Evolutionary conservation across 2,888 invertebrate genomes (phyloP).

Genomic region (Melieria crassipennis): DNA sequence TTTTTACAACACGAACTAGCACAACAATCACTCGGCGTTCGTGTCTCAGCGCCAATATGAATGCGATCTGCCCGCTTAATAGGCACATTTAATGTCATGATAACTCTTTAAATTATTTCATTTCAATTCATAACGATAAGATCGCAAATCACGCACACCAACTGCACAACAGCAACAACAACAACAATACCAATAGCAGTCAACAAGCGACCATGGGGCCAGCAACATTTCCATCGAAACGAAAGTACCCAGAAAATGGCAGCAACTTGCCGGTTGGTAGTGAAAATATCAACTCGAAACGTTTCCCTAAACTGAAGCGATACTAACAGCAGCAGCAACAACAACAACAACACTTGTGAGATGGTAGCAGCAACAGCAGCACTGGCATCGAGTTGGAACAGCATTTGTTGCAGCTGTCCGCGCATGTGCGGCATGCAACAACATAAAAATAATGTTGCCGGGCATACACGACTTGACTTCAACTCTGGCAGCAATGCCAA

Average conservation of each 20-base stretch:
- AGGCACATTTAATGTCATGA: conserved; percentile 53
- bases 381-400: conserved; percentile 49
- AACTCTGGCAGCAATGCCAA: conserved; percentile 43
- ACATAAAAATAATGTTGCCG: conserved; percentile 51
- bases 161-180: conserved; percentile 26
- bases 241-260: conserved; percentile 28
- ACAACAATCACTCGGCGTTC: no score
- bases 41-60: no score
- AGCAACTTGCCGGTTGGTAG: conserved; percentile 14
- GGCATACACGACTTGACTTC: conserved; percentile 60
- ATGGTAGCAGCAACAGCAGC: conserved; percentile 46
- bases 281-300: conserved; percentile 62
- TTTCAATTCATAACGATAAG: conserved; percentile 60
- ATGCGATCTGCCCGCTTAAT: conserved; percentile 33
- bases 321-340: conserved; percentile 19
- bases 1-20: no score
- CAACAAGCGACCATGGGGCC: no score
- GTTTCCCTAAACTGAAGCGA: conserved; percentile 48
- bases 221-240: background rate
- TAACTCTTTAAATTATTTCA: conserved; percentile 64
- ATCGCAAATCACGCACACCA: conserved; percentile 59
- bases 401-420: conserved; percentile 42
- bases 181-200: background rate
- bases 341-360: conserved; percentile 31
- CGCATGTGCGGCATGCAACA: conserved; percentile 39